phyloP scores from a whole-genome alignment of 2,113 vertebrate species.

The Callionymus lyra region DNA sequence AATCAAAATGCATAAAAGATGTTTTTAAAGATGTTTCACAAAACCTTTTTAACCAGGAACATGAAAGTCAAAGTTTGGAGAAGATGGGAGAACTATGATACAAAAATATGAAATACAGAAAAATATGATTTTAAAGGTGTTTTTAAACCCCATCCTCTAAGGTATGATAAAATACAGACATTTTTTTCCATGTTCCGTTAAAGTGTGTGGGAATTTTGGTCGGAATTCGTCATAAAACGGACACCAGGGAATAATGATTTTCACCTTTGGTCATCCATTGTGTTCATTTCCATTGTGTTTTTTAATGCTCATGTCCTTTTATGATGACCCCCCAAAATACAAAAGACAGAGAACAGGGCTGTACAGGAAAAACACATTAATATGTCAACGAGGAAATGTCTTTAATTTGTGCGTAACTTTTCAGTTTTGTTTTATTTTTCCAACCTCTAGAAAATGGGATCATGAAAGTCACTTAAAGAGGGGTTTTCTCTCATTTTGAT shows the following conservation, averaged over 20 bases:
- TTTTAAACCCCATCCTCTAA: too few species aligned
- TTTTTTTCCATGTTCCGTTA: slow-evolving; percentile 16
- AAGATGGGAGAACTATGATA: too few species aligned
- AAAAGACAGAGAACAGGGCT: slow-evolving; percentile 54
- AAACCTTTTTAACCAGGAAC: too few species aligned
- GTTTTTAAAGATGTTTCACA: too few species aligned
- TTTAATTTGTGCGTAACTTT: slow-evolving; percentile 10
- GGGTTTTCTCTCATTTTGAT: too few species aligned
- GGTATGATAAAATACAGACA: neutral
- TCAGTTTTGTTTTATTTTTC: neutral
- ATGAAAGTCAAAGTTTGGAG: too few species aligned
- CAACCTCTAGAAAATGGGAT: neutral
- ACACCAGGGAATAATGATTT: slow-evolving; percentile 42
- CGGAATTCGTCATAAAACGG: slow-evolving; percentile 26
- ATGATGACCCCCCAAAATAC: slow-evolving; percentile 55
- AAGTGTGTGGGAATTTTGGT: slow-evolving; percentile 40
- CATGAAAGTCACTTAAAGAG: too few species aligned
- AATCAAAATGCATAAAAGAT: too few species aligned
- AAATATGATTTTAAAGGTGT: too few species aligned
- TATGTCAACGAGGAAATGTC: slow-evolving; percentile 61
- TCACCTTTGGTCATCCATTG: slow-evolving; percentile 53
- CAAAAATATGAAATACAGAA: too few species aligned
- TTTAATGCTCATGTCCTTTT: slow-evolving; percentile 39
- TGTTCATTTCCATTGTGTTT: slow-evolving; percentile 64
- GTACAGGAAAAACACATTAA: slow-evolving; percentile 60